Evolutionary conservation across 1,140 invertebrate species (phyloP).

Genomic region (Brachionus manjavacas): DNA sequence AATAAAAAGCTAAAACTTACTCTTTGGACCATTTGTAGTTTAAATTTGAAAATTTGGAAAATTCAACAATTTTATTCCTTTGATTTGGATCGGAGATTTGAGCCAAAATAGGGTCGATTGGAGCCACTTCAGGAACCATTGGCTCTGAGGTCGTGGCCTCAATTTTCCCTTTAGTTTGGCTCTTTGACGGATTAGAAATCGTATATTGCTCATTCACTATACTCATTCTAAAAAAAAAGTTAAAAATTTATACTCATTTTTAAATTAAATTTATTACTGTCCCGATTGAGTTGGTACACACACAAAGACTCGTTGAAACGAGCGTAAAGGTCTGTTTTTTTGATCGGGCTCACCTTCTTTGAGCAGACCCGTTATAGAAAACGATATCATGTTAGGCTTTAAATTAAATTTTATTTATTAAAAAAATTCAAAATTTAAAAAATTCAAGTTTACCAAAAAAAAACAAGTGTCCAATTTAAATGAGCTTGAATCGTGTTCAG

Average conservation of each 20-base stretch:
- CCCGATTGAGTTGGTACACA: constrained; percentile 22
- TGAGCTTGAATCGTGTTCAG: constrained; percentile 27
- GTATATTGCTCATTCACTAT: constrained; percentile 37
- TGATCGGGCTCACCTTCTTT: constrained; percentile 26
- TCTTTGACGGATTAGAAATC: not conserved
- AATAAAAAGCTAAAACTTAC: not conserved
- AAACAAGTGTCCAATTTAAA: constrained; percentile 25
- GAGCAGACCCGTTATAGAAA: constrained; percentile 1
- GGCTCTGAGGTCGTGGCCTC: not conserved
- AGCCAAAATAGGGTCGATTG: not conserved
- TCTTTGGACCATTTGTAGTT: constrained; percentile 34
- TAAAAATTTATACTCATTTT: not conserved
- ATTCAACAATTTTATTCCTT: not conserved
- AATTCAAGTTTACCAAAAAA: not conserved
- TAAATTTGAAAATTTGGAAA: constrained; percentile 27
- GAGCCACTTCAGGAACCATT: not conserved
- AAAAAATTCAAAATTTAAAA: not conserved
- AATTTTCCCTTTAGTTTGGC: not conserved
- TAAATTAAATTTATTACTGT: not conserved
- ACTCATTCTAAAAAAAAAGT: constrained; percentile 27
- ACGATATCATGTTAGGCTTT: constrained; percentile 35
- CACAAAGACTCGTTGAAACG: constrained; percentile 34
- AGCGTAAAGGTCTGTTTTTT: not conserved
- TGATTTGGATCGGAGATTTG: not conserved
- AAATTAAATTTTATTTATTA: not conserved